Percentiles rank a stretch among this genome's conserved stretches.
Conservation (phyloP, 1,140 invertebrate species). For the Sinella curviseta region DNA sequence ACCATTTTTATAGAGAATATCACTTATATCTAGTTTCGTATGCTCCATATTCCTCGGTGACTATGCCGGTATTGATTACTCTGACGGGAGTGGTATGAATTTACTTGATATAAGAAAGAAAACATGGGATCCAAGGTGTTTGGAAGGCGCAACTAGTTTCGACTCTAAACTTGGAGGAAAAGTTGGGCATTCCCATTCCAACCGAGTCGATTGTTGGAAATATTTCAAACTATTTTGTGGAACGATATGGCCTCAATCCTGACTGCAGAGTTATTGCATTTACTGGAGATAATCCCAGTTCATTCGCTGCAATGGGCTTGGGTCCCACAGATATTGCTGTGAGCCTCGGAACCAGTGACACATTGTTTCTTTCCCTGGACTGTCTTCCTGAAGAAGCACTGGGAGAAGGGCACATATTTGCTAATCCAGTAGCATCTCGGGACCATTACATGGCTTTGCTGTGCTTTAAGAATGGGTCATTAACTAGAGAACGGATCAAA, state of each 20-base stretch:
- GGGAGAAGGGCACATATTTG: slow-evolving; percentile 79
- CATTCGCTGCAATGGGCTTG: slow-evolving; percentile 80
- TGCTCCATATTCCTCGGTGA: slow-evolving; percentile 84
- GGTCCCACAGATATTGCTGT: slow-evolving; percentile 79
- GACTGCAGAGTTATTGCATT: slow-evolving; percentile 82
- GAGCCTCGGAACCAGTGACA: slow-evolving; percentile 91
- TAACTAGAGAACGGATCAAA: slow-evolving; percentile 81
- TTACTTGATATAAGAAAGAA: slow-evolving; percentile 80
- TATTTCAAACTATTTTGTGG: slow-evolving; percentile 76
- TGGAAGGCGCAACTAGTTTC: slow-evolving; percentile 62
- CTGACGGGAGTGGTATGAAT: slow-evolving; percentile 97
- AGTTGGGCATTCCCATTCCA: slow-evolving; percentile 70
- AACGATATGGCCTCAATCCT: slow-evolving; percentile 78
- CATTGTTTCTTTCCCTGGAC: slow-evolving; percentile 77
- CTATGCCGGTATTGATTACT: slow-evolving; percentile 85
- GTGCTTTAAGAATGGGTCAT: slow-evolving; percentile 93
- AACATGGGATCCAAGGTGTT: slow-evolving; percentile 72
- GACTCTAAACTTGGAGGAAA: slow-evolving; percentile 63
- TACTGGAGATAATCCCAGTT: slow-evolving; percentile 91
- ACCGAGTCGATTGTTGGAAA: slow-evolving; percentile 69
- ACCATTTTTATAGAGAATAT: slow-evolving; percentile 71
- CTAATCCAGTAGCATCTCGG: slow-evolving; percentile 73
- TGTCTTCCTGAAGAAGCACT: slow-evolving; percentile 54
- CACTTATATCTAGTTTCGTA: slow-evolving; percentile 87
- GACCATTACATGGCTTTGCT: slow-evolving; percentile 82